Conservation (phyloP, 2,888 invertebrate genomes). For the Nasonia oneida region DNA sequence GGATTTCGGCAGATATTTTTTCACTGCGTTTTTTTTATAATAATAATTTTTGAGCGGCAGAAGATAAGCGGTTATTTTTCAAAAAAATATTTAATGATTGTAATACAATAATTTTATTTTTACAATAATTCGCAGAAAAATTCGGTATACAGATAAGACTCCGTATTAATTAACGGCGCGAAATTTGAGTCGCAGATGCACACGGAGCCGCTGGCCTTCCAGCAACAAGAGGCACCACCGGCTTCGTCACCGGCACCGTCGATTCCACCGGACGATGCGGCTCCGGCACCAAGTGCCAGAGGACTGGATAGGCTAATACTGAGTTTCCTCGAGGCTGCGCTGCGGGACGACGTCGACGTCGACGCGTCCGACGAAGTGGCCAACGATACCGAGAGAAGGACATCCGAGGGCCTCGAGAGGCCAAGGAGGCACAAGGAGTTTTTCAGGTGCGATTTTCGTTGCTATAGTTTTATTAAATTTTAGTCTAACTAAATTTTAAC, state of each 20-base stretch:
- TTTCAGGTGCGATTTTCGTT: constrained; percentile 17
- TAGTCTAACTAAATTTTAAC: constrained; percentile 28
- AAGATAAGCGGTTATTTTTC: too few species aligned
- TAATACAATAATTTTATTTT: too few species aligned
- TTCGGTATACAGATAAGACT: too few species aligned
- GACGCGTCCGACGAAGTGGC: neutral
- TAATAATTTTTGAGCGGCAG: too few species aligned
- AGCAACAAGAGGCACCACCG: constrained; percentile 14
- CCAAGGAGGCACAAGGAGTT: constrained; percentile 33
- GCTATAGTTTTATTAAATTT: neutral
- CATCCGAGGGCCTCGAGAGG: constrained; percentile 50
- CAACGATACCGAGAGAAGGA: constrained; percentile 65
- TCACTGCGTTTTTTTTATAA: too few species aligned
- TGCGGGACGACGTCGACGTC: constrained; percentile 56
- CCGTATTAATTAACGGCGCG: neutral
- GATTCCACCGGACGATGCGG: constrained; percentile 28
- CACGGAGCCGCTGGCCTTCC: constrained; percentile 21
- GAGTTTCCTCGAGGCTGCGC: constrained; percentile 72
- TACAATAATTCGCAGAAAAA: too few species aligned
- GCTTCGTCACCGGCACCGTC: neutral
- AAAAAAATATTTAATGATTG: too few species aligned
- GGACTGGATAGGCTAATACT: constrained; percentile 71
- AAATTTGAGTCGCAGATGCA: constrained; percentile 32
- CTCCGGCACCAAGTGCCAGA: constrained; percentile 18
- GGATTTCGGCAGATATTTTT: too few species aligned